Conservation (phyloP, 2,888 invertebrate species). For the Macrostomum cliftonense region DNA sequence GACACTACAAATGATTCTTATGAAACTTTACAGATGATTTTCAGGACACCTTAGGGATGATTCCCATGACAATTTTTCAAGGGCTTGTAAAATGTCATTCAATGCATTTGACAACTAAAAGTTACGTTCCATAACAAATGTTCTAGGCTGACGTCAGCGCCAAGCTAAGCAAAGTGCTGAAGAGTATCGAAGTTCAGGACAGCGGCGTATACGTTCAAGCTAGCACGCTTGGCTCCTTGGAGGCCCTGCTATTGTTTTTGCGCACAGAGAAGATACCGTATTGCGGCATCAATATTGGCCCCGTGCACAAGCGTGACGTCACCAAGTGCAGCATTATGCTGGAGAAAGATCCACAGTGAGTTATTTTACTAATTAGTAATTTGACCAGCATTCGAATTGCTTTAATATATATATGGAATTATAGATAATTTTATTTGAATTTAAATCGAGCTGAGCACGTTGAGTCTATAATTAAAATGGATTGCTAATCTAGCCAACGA, state of each 20-base stretch:
- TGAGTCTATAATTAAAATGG: slow-evolving; percentile 43
- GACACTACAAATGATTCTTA: no score
- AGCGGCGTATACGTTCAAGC: slow-evolving; percentile 96
- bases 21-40: no score
- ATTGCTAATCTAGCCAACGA: not conserved
- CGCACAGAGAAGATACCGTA: slow-evolving; percentile 84
- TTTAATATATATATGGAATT: no score
- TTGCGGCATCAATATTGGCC: slow-evolving; percentile 91
- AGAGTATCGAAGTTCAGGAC: slow-evolving; percentile 54
- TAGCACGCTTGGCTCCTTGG: slow-evolving; percentile 91
- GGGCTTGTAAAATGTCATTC: no score
- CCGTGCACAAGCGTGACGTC: slow-evolving; percentile 94
- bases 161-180: slow-evolving; percentile 69
- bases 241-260: slow-evolving; percentile 81
- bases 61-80: no score
- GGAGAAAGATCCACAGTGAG: slow-evolving; percentile 68
- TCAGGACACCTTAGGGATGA: no score
- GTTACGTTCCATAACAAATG: no score
- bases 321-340: slow-evolving; percentile 99
- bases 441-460: no score
- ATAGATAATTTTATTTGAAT: no score
- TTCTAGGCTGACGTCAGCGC: slow-evolving; percentile 57
- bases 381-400: no score
- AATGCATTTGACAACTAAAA: no score
- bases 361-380: no score